These are phyloP conservation scores for Petrocephalus microphthalmus DNA, from an alignment of 2,113 vertebrate genomes.

Conservation along the genomic window DNA sequence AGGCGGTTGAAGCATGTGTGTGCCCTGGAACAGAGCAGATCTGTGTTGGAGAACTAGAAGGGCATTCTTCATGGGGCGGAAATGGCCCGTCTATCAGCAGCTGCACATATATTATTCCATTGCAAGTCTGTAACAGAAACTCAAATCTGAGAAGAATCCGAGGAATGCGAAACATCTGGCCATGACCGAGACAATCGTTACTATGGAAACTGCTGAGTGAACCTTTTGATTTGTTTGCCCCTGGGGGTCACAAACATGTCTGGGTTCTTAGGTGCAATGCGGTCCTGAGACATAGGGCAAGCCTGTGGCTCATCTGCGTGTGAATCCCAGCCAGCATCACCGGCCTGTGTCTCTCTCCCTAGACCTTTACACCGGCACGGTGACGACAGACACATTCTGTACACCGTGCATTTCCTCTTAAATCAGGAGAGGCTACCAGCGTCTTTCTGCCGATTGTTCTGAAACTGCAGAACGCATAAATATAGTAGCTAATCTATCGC, in stretches of 20 bases:
- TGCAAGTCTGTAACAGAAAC: constrained; percentile 8
- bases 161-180: neutral
- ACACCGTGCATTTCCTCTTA: neutral
- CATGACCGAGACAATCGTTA: neutral
- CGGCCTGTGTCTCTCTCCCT: neutral
- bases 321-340: neutral
- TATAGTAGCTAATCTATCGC: neutral
- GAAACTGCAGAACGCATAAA: neutral
- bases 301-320: neutral
- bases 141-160: neutral
- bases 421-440: neutral
- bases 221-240: neutral
- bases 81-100: neutral
- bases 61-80: neutral
- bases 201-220: neutral
- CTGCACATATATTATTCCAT: constrained; percentile 4
- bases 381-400: neutral
- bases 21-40: constrained; percentile 66
- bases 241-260: neutral
- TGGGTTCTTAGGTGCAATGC: neutral
- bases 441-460: neutral
- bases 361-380: neutral
- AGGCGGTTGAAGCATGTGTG: constrained; percentile 97
- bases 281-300: neutral
- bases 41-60: neutral